Conservation (phyloP, 2,113 vertebrate species). For the Ovibos moschatus region DNA sequence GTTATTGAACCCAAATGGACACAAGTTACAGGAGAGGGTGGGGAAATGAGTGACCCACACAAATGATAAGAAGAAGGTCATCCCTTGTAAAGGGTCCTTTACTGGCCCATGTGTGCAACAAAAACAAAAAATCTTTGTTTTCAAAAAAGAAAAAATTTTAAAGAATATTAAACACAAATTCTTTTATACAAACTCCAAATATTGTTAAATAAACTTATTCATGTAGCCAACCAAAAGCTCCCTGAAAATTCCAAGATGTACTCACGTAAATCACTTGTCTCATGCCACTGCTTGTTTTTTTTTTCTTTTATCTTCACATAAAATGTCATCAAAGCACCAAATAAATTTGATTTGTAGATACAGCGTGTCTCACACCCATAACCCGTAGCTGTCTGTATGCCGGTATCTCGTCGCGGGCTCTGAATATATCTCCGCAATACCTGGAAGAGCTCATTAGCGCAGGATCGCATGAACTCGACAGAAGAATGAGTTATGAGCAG, state of each 20-base stretch:
- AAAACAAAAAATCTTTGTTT: background rate
- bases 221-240: background rate
- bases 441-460: background rate
- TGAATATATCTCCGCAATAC: background rate
- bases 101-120: background rate
- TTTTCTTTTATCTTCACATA: background rate
- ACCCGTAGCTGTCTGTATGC: background rate
- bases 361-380: background rate
- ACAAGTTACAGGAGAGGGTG: background rate
- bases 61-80: background rate
- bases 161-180: background rate
- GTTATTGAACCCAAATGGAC: background rate
- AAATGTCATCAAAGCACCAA: slow-evolving; percentile 1
- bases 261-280: background rate
- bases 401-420: background rate
- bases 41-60: too few relatives aligned
- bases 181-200: background rate
- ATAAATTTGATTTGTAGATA: background rate
- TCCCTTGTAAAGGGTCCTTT: background rate
- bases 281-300: background rate
- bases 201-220: background rate
- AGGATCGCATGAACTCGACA: background rate
- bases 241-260: background rate
- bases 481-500: background rate
- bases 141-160: background rate